Conservation (phyloP, 2,113 vertebrate species). For the Formicarius rufipectus region DNA sequence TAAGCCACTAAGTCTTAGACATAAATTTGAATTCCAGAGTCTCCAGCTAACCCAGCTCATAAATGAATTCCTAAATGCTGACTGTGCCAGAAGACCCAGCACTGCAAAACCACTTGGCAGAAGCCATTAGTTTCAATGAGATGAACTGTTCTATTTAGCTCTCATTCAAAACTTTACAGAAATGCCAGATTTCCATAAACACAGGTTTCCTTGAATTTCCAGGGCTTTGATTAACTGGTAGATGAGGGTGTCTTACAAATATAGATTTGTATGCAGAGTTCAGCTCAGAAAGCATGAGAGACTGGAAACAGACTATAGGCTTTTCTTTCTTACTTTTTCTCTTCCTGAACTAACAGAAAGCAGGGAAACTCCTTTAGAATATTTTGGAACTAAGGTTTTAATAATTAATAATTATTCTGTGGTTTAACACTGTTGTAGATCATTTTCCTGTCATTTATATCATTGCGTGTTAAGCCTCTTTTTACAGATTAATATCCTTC, state of each 20-base stretch:
- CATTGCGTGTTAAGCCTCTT: slow-evolving; percentile 56
- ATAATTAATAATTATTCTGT: slow-evolving; percentile 69
- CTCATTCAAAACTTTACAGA: slow-evolving; percentile 83
- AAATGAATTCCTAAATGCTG: slow-evolving; percentile 93
- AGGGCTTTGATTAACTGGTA: slow-evolving; percentile 81
- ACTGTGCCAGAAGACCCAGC: slow-evolving; percentile 86
- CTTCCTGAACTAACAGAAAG: slow-evolving; percentile 60
- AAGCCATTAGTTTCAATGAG: slow-evolving; percentile 82
- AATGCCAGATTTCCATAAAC: slow-evolving; percentile 84
- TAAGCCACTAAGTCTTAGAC: slow-evolving; percentile 76
- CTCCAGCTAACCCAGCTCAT: slow-evolving; percentile 86
- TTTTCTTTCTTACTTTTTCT: slow-evolving; percentile 59
- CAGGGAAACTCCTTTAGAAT: slow-evolving; percentile 41
- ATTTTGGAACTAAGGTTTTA: slow-evolving; percentile 35
- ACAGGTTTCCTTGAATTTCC: slow-evolving; percentile 83
- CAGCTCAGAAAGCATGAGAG: slow-evolving; percentile 49
- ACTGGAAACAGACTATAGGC: slow-evolving; percentile 31
- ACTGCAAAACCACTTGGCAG: slow-evolving; percentile 90
- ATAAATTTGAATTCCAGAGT: slow-evolving; percentile 86
- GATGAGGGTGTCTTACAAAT: slow-evolving; percentile 76
- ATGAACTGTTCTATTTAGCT: slow-evolving; percentile 86
- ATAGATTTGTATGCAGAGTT: slow-evolving; percentile 73
- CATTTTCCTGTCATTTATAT: slow-evolving; percentile 59
- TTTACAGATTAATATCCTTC: slow-evolving; percentile 64
- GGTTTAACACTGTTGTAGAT: slow-evolving; percentile 61